These are phyloP conservation scores for Callaeas wilsoni DNA, from an alignment of 2,113 vertebrate genomes.

Conservation along the genomic window DNA sequence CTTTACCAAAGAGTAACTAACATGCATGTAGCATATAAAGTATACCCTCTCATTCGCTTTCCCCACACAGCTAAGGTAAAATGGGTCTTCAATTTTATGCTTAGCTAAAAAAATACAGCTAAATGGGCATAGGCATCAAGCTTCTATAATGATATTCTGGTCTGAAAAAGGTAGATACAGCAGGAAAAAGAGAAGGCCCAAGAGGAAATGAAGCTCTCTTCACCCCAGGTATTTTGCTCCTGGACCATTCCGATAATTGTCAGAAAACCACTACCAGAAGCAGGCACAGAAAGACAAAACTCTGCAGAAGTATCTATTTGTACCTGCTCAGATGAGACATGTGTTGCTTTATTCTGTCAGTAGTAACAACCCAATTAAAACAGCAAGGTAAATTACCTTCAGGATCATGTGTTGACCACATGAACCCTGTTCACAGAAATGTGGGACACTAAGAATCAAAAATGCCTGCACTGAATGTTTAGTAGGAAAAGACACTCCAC, in stretches of 20 bases:
- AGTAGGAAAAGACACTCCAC: constrained; percentile 30
- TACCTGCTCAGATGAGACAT: neutral
- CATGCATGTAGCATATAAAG: neutral
- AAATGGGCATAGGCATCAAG: neutral
- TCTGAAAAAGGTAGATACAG: neutral
- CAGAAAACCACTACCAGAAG: neutral
- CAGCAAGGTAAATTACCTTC: constrained; percentile 8
- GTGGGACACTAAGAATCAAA: constrained; percentile 38
- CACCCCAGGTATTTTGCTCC: neutral
- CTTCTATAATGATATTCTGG: neutral
- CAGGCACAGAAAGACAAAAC: neutral
- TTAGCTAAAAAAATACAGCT: neutral
- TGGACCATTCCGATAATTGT: neutral
- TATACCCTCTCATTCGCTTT: neutral
- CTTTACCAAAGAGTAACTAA: neutral
- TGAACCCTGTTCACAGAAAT: constrained; percentile 55
- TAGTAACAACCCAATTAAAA: constrained; percentile 2
- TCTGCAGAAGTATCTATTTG: neutral
- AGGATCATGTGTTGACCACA: neutral
- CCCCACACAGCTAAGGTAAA: neutral
- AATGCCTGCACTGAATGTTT: constrained; percentile 25
- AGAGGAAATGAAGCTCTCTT: neutral
- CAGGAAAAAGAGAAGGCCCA: neutral
- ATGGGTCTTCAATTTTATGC: neutral
- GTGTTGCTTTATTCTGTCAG: neutral